These are phyloP conservation scores for Ecliptopera silaceata DNA, from an alignment of 2,888 invertebrate species.

Conservation along the genomic window DNA sequence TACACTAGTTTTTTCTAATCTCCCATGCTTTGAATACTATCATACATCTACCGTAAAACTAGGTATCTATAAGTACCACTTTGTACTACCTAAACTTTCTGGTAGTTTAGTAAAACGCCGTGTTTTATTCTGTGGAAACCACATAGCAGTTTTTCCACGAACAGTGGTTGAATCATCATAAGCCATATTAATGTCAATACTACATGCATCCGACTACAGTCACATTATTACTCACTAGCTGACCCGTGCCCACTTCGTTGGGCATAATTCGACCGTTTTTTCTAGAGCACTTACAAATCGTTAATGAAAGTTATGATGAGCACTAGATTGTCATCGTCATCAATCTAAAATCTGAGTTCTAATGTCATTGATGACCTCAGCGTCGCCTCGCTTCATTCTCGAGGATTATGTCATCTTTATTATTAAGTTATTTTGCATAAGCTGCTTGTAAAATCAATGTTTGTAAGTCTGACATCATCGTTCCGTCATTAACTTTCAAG, in stretches of 20 bases:
- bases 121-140: neutral
- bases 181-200: conserved; percentile 14
- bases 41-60: neutral
- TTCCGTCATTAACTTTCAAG: conserved; percentile 48
- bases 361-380: conserved; percentile 13
- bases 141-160: conserved; percentile 16
- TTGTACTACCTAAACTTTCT: too few species aligned
- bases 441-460: conserved; percentile 27
- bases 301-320: neutral
- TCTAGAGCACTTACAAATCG: too few species aligned
- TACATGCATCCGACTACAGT: conserved; percentile 5
- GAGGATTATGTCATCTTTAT: conserved; percentile 29
- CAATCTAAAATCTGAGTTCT: conserved; percentile 6
- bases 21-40: too few species aligned
- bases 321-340: conserved; percentile 7
- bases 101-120: neutral
- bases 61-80: too few species aligned
- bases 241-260: too few species aligned
- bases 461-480: conserved; percentile 46
- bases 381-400: conserved; percentile 4
- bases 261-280: too few species aligned
- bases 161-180: conserved; percentile 30
- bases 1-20: neutral
- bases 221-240: neutral
- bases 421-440: conserved; percentile 11